Base-by-base conservation (phyloP, 2,888 invertebrate genomes). In the Zhengitettix transpicula region DNA sequence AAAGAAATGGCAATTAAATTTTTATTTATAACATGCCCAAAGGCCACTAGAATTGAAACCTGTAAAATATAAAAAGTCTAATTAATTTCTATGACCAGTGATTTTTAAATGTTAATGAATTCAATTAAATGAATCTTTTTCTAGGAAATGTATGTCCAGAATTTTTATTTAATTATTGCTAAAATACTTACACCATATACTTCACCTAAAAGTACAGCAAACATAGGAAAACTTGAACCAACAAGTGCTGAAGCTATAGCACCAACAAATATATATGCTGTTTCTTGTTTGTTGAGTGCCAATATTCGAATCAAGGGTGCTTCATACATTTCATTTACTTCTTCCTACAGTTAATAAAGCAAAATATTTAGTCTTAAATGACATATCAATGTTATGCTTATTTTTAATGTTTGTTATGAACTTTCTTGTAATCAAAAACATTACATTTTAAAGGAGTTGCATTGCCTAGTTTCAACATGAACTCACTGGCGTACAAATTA, bases 131-230 rank as follows among this genome's bases (percentile, higher is more conserved):
- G 12, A 42, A 11, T 11, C 10, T 42, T 42, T 42, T 14, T 47
- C 47, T 47, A 14, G 47, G 47, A 14, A 47, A 47, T 14, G 14
- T 47, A 7, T 5, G 7, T 28, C 28, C 28, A 28, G 28, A 28
- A 2, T n/a, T 5, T 28, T 28, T 28, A 7, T 28, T 28, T 28
- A 5, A 28, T 28, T 28, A 28, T 28, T 28, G 28, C 28, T 28
- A 5, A 40, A 41, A 10, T 54, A 54, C 53, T 42, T 74, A 83
- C 82, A 63, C 83, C 82, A 67, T 87, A 84, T 52, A 87, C 83
- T 68, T 89, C 84, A 51, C 88, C 88, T 66, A 89, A 89, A 14
- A 88, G 74, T 1, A 88, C 76, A 0, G 88, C 87, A 70, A 87
- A 89, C 47, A 81, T 76, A 0, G 89, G 88, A 65, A 86, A 84